These are phyloP conservation scores for Oryzias woworae DNA, from an alignment of 2,113 vertebrate genomes.

Conservation along the genomic window DNA sequence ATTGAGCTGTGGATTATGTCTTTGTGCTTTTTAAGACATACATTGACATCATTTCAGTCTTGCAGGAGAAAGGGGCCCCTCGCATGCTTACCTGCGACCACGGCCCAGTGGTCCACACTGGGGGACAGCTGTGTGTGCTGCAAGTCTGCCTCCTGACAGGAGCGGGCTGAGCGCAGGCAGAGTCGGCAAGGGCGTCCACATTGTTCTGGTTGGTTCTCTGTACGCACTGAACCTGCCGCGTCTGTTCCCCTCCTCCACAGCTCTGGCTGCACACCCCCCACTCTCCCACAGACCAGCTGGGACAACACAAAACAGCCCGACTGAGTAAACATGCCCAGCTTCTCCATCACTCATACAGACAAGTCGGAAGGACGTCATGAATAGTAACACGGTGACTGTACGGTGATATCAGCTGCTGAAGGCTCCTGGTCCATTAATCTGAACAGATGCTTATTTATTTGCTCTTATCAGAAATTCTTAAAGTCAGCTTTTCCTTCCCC, in stretches of 20 bases:
- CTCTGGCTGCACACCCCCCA: conserved; percentile 84
- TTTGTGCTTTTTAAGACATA: background rate
- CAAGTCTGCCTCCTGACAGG: conserved; percentile 76
- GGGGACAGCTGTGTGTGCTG: conserved; percentile 80
- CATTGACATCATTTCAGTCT: background rate
- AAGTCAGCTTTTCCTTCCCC: too few species aligned
- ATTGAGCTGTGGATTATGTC: conserved; percentile 3
- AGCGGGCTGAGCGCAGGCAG: conserved; percentile 67
- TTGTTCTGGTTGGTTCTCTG: conserved; percentile 65
- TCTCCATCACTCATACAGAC: conserved; percentile 35
- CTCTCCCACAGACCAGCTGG: conserved; percentile 85
- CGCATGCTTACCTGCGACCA: conserved; percentile 84
- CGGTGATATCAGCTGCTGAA: conserved; percentile 2
- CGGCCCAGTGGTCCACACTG: conserved; percentile 78
- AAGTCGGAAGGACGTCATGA: conserved; percentile 25
- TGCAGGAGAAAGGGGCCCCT: background rate
- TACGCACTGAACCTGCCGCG: conserved; percentile 76
- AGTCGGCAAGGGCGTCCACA: conserved; percentile 59
- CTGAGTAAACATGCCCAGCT: conserved; percentile 52
- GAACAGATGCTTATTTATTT: too few species aligned
- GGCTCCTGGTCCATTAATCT: background rate
- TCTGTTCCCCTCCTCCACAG: conserved; percentile 83
- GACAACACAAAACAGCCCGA: conserved; percentile 49
- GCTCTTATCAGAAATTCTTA: too few species aligned
- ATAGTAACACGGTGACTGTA: conserved; percentile 17